Evolutionary conservation across 2,797 vertebrate genomes (phyloP).

Genomic region (Esox lucius): DNA sequence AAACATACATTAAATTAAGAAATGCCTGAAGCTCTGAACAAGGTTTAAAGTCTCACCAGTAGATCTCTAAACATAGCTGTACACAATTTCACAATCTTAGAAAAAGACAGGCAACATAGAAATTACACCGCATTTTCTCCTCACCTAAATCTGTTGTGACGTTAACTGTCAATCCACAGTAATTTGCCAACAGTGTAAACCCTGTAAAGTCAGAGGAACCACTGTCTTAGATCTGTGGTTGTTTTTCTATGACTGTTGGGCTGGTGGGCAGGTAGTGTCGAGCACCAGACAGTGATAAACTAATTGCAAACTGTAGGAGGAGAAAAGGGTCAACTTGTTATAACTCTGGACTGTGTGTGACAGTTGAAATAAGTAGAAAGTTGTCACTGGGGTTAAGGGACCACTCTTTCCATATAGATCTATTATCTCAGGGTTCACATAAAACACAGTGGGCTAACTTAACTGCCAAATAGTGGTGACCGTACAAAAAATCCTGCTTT

Average conservation of each 20-base stretch:
- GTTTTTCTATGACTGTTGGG: not conserved
- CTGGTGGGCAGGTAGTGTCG: not conserved
- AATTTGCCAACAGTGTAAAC: not conserved
- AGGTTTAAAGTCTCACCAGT: not conserved
- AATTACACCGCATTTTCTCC: not conserved
- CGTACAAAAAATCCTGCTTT: not conserved
- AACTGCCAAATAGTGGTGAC: not conserved
- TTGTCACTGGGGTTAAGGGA: not conserved
- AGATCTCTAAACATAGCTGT: not conserved
- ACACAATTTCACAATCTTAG: not conserved
- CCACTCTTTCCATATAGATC: not conserved
- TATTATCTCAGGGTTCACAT: not conserved
- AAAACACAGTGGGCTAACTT: too few relatives aligned
- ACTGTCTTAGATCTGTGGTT: not conserved
- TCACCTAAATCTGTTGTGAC: not conserved
- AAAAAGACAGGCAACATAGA: not conserved
- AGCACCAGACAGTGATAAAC: not conserved
- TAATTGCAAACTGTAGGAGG: not conserved
- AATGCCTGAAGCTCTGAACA: not conserved
- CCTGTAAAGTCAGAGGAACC: not conserved
- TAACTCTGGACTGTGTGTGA: not conserved
- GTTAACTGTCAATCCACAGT: not conserved
- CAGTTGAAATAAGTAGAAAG: not conserved
- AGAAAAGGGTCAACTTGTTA: not conserved
- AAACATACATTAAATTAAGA: not conserved